Evolutionary conservation across 2,888 invertebrate genomes (phyloP).

Genomic region (Phorcus lineatus): DNA sequence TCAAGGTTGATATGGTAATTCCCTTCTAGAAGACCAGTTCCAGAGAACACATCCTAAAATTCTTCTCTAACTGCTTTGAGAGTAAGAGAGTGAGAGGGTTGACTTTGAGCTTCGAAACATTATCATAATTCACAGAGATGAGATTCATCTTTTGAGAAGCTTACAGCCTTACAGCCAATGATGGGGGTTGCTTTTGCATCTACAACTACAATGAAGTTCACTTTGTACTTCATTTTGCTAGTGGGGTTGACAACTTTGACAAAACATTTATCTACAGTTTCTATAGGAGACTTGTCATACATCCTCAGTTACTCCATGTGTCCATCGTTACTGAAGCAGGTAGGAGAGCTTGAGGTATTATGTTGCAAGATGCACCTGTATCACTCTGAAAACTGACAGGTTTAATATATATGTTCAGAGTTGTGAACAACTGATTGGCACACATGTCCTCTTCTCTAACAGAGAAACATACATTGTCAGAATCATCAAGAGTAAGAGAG

Average conservation of each 20-base stretch:
- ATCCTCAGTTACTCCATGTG: neutral
- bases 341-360: neutral
- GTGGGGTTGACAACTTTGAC: neutral
- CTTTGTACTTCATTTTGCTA: neutral
- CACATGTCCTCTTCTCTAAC: too few species aligned
- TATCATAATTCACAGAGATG: too few species aligned
- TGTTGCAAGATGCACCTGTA: neutral
- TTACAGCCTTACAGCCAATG: neutral
- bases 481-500: neutral
- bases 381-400: neutral
- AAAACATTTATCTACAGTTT: too few species aligned
- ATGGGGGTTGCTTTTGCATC: neutral
- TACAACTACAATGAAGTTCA: neutral
- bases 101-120: too few species aligned
- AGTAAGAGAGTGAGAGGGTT: too few species aligned
- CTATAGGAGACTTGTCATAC: neutral
- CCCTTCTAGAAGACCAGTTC: conserved; percentile 26
- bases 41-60: conserved; percentile 28
- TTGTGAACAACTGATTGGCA: too few species aligned
- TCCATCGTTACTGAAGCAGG: neutral
- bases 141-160: neutral
- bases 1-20: conserved; percentile 32
- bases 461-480: neutral
- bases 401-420: neutral
- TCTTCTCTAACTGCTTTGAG: neutral